Evolutionary conservation across 2,797 vertebrate species (phyloP), one percentile per base, ranked within the genome.

Genomic region (Galaxias olidus): DNA sequence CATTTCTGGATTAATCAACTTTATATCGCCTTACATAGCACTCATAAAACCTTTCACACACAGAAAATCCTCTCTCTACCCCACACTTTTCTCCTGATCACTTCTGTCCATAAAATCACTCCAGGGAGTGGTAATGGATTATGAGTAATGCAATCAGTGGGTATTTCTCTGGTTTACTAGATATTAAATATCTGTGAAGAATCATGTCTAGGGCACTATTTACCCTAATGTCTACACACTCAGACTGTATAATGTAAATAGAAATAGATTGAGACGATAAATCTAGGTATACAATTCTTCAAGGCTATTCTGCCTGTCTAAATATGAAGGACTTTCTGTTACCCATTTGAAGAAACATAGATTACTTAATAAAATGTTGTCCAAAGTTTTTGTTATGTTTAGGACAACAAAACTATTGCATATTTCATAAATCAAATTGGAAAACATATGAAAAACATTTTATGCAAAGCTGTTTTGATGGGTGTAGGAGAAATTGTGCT

Each of bases 81-180:
- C 49, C 63, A 48, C 58, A 73, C 60, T 61, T 60, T 60, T 66
- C 52, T 59, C 56, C 19, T 57, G 46, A 61, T 11, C 62, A 79
- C 68, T 69, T 69, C 66, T 78, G 66, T 59, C 80, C 80, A 76
- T 80, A 80, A 69, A 72, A 73, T 19, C 11, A 75, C 87, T 80
- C 89, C 65, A 6, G 88, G 84, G 88, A 87, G 78, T 75, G 80
- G 81, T 90, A 91, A 91, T 91, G 90, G 89, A 86, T 87, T 88
- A 82, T 88, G 84, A 87, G 86, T 90, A 88, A 91, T 90, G 87
- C 86, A 85, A 88, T 90, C 87, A 18, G 52, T 70, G 55, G 51
- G 71, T 41, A 68, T 74, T 71, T 75, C 74, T 50, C 78, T 73
- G 77, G 74, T 73, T 76, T 53, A 57, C 50, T 19, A 18, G 43